Evolutionary conservation across 2,797 vertebrate genomes (phyloP), one percentile per base, ranked within the genome.

Genomic region (Cyprinodon diabolis): DNA sequence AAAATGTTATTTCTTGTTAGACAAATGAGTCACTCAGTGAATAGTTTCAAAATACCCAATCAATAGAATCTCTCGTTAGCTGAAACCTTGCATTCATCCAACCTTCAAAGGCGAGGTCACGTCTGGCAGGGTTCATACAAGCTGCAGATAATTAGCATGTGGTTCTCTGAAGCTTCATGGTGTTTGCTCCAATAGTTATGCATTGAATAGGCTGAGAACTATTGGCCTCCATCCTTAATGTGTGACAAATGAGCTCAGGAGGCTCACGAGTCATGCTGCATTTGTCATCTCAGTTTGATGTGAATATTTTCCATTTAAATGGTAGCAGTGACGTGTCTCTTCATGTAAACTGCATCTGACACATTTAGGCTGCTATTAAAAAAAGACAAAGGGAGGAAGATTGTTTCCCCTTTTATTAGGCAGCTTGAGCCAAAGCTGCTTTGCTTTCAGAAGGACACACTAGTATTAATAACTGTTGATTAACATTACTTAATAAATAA

Each of bases 221-320:
- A 80, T 62, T 79, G 35, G 37, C 62, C 45, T 52, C 10, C 19
- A 13, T 81, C 79, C 60, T 57, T 84, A 80, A 80, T 76, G 66
- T 72, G 77, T 79, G 78, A 82, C 74, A 83, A 87, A 90, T 72
- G 65, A 86, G 71, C 83, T 71, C 43, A 0, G 17, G 79, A 72
- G 74, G 74, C 52, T 72, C 52, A 45, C 6, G 6, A 51, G 48
- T 71, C 62, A 43, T 40, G 51, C 80, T 82, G 69, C 25, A 75
- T 78, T 69, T 72, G 73, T 54, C 68, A 55, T 77, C 66, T 67
- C 14, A 10, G 73, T 74, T 80, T 70, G 52, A 81, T 69, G 81
- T 81, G 63, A 81, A 75, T 71, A 55, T 84, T 69, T 45, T 52
- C 14, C 17, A 49, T 54, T 62, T 60, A 55, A 54, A 66, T 9